Evolutionary conservation across 2,113 vertebrate species (phyloP).

Genomic region (Cranoglanis bouderius): DNA sequence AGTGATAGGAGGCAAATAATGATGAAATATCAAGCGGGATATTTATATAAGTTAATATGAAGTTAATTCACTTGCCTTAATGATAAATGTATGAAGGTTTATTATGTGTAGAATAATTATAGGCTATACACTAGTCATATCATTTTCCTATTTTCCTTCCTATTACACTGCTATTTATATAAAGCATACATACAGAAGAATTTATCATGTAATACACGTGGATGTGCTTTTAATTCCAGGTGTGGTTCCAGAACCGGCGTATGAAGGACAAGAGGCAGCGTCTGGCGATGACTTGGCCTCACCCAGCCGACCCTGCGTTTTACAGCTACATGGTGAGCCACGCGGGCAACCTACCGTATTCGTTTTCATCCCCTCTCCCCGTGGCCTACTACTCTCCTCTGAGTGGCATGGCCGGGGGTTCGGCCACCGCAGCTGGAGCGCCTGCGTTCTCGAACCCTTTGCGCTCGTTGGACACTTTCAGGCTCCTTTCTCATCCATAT

Average conservation of each 20-base stretch:
- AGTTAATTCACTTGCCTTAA: not conserved
- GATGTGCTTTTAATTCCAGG: conserved; percentile 69
- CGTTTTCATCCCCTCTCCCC: conserved; percentile 94
- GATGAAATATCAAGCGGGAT: not conserved
- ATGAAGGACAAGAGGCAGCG: conserved; percentile 99
- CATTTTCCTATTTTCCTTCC: no score
- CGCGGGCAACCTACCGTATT: conserved; percentile 92
- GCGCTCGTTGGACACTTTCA: conserved; percentile 92
- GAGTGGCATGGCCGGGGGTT: conserved; percentile 79
- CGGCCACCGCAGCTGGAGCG: conserved; percentile 77
- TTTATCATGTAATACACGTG: not conserved
- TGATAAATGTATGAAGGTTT: not conserved
- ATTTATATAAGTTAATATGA: not conserved
- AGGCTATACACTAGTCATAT: not conserved
- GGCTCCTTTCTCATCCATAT: conserved; percentile 93
- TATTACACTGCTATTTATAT: no score
- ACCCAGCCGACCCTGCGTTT: conserved; percentile 95
- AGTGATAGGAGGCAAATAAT: not conserved
- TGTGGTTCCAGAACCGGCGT: conserved; percentile 98
- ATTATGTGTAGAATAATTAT: no score
- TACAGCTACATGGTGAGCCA: conserved; percentile 99
- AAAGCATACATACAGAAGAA: not conserved
- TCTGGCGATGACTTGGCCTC: conserved; percentile 97
- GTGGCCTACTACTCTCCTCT: conserved; percentile 94
- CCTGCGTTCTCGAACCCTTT: conserved; percentile 84